phyloP scores from a whole-genome alignment of 2,797 vertebrate species.

The Lutjanus argentimaculatus region DNA sequence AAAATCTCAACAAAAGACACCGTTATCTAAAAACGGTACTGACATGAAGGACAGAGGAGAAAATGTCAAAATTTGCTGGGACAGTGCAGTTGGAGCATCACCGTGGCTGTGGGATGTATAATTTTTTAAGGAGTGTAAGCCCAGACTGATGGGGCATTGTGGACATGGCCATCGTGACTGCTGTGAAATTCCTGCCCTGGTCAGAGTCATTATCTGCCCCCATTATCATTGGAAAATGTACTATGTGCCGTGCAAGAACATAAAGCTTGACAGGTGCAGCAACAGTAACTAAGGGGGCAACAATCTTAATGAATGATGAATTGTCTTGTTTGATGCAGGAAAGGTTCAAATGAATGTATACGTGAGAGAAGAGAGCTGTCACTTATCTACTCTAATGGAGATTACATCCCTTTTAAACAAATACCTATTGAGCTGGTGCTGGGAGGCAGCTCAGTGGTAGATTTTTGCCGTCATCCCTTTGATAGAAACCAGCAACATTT shows the following conservation, averaged over 20 bases:
- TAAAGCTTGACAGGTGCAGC: neutral
- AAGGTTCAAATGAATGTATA: neutral
- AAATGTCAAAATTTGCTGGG: no score
- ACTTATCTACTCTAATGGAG: neutral
- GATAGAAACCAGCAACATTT: slow-evolving; percentile 55
- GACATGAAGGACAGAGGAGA: no score
- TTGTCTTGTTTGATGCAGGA: neutral
- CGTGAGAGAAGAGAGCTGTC: neutral
- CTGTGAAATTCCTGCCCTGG: no score
- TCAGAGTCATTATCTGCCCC: neutral
- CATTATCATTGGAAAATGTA: neutral
- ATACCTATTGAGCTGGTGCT: neutral
- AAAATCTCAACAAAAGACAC: no score
- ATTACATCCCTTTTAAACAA: neutral
- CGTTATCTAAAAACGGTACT: no score
- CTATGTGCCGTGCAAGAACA: neutral
- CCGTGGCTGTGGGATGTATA: no score
- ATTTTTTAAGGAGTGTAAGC: no score
- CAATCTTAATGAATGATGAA: neutral
- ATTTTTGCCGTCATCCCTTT: slow-evolving; percentile 8
- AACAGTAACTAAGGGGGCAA: neutral
- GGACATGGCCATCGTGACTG: no score
- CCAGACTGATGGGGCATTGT: no score
- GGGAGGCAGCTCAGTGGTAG: neutral
- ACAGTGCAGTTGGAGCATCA: no score